Base-by-base conservation (phyloP, 2,113 vertebrate species). In the Prolemur simus region DNA sequence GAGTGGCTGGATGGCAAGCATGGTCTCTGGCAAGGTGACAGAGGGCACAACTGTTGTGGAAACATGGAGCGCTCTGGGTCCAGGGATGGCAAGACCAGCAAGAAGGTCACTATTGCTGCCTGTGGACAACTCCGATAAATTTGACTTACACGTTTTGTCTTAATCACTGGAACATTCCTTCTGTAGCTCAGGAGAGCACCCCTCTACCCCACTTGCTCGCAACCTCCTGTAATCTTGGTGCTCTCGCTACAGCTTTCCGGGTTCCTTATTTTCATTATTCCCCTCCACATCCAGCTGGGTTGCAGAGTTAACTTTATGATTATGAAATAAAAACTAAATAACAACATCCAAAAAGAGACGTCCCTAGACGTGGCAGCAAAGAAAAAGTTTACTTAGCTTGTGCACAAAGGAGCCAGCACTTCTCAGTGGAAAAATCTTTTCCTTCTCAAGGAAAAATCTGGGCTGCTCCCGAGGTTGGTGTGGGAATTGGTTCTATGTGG, bases 1-100 rank as follows among this genome's bases (percentile, higher is more conserved):
- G 97, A 98, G 1, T 99, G 99, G 99, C 98, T 99, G 96, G 98
- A 99, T 84, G 99, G 99, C 74, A 99, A 99, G 90, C 99, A 99
- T 0, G 0, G 99, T 99, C 93, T 99, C 99, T 0, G 99, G 99
- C 78, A 98, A 71, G 0, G 99, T 99, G 8, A 98, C 99, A 76
- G 99, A 99, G 0, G 99, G 99, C 7, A 88, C 98, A 6, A 98
- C 99, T 0, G 90, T 99, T 6, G 98, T 99, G 98, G 97, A 98
- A 45, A 89, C 34, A 98, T 99, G 87, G 99, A 99, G 71, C 54
- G 66, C 1, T 98, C 97, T 0, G 99, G 99, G 52, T 98, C 98
- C 37, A 97, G 80, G 37, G 98, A 98, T 0, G 99, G 99, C 93
- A 99, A 99, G 47, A 98, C 99, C 0, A 98, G 97, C 97, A 98